Base-by-base conservation (phyloP, 2,113 vertebrate species). In the Psittacula cyanocephala region DNA sequence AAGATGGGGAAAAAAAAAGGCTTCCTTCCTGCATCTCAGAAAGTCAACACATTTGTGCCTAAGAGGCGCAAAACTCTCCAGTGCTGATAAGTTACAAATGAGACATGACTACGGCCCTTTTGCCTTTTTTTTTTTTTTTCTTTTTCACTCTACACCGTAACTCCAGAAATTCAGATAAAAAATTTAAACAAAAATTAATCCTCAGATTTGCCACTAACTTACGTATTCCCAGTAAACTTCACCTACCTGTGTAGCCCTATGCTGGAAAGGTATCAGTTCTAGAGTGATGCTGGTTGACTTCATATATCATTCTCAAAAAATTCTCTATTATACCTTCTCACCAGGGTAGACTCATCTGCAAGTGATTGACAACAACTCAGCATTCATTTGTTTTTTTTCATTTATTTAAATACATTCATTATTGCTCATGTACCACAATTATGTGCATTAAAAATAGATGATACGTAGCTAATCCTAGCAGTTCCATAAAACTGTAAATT, bases 371-470 rank as follows among this genome's bases (percentile, higher is more conserved):
- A 96, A 88, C 82, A 94, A 93, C 65, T 84, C 80, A 86, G 86
- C 72, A 91, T 92, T 96, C 64, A 84, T 95, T 95, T 75, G 15
- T 1, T 27, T 2, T 93, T 96, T 89, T 86, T 93, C 33, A 90
- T 95, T 96, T 88, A 95, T 96, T 97, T 94, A 88, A 96, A 96
- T 96, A 62, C 86, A 91, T 91, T 95, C 90, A 92, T 96, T 96
- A 95, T 72, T 95, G 60, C 80, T 96, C 65, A 67, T 67, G 71
- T 78, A 90, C 68, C 76, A 92, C 90, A 95, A 91, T 81, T 91
- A 91, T 81, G 43, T 88, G 80, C 88, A 93, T 96, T 92, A 95
- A 96, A 96, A 96, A 95, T 91, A 93, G 95, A 94, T 92, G 90
- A 93, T 93, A 96, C 77, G 84, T 44, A 86, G 86, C 88, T 95